Evolutionary conservation across 2,797 vertebrate species (phyloP), one percentile per base, ranked within the genome.

Genomic region (Hoplostethus mediterraneus): DNA sequence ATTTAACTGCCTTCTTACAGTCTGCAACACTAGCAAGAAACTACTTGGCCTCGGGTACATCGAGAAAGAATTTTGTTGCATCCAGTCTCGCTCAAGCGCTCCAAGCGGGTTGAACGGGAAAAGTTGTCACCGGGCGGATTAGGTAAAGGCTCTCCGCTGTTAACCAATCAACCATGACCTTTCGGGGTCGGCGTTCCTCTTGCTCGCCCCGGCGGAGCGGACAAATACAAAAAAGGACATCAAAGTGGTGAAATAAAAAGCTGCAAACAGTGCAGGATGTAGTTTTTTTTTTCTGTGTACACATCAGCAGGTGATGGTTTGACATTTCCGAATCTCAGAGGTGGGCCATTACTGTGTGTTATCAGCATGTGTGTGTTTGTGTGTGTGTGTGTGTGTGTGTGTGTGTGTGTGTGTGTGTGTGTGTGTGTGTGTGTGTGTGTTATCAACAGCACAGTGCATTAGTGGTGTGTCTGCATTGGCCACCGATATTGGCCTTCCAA

Each of bases 121-220:
- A 59, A 76, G 68, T 61, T 71, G 68, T 80, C 55, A 0, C 58
- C 64, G 14, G 44, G 48, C 53, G 75, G 67, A 85, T 70, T 75
- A 68, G 73, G 70, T 89, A 83, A 86, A 89, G 87, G 87, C 88
- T 89, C 90, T 90, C 71, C 68, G 81, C 82, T 83, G 87, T 88
- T 88, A 87, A 80, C 84, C 87, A 90, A 88, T 92, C 87, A 87
- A 55, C 71, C 64, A 73, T 89, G 83, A 90, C 87, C 82, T 89
- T 87, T 83, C 77, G 59, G 81, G 86, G 81, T 83, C 67, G 54
- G 30, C 65, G 10, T 80, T 11, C 79, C 51, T 82, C 75, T 77
- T 8, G 60, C 48, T 77, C 9, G 60, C 48, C 79, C 52, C 59
- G 58, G 48, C 47, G 0, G 31, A 44, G 12, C 5, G 31, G 30